These are phyloP conservation scores for Hippopotamyrus pictus DNA, from an alignment of 2,797 vertebrate species.

Conservation along the genomic window DNA sequence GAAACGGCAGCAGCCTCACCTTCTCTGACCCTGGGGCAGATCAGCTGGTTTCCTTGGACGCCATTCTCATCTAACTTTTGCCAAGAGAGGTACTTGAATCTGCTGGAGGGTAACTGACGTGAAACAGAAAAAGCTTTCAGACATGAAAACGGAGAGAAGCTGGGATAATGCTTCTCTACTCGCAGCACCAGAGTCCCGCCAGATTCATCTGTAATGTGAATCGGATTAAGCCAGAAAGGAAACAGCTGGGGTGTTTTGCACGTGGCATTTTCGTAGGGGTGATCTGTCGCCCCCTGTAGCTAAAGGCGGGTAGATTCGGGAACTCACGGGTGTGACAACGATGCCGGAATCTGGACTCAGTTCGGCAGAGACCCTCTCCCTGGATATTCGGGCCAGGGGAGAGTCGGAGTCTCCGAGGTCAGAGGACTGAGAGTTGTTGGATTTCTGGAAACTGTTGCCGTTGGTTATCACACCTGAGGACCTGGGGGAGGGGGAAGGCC, in stretches of 20 bases:
- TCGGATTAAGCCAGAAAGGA: background rate
- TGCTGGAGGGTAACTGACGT: conserved; percentile 78
- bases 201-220: background rate
- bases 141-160: background rate
- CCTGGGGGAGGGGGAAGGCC: conserved; percentile 45
- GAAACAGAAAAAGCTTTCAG: conserved; percentile 19
- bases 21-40: conserved; percentile 84
- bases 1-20: conserved; percentile 53
- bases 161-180: background rate
- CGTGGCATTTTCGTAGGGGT: background rate
- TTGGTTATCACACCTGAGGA: conserved; percentile 76
- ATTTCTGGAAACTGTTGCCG: conserved; percentile 60
- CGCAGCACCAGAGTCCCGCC: background rate
- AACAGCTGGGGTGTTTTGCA: background rate
- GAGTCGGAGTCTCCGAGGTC: conserved; percentile 47
- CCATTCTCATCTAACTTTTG: conserved; percentile 71
- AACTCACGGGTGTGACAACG: conserved; percentile 71
- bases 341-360: conserved; percentile 66
- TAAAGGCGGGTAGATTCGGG: background rate
- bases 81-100: conserved; percentile 77
- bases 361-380: conserved; percentile 47
- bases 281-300: background rate
- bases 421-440: conserved; percentile 60
- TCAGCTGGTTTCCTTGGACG: conserved; percentile 78
- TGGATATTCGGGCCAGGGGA: conserved; percentile 17